Evolutionary conservation across 1,140 invertebrate species (phyloP), one percentile per base, ranked within the genome.

Genomic region (Wiebesia pumilae): DNA sequence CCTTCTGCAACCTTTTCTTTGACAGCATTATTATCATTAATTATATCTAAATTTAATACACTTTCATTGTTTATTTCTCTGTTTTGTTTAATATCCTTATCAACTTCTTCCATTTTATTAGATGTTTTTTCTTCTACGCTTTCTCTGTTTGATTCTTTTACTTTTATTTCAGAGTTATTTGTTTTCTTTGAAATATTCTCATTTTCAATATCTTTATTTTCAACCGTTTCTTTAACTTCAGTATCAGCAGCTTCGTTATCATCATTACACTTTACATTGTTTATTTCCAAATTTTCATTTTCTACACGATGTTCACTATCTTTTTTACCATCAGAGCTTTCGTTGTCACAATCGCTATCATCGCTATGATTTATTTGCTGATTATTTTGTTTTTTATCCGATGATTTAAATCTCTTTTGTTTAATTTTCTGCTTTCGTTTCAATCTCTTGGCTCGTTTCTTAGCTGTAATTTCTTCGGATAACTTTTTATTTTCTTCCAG

Each of bases 381-480:
- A 77, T 69, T 91, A 84, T 89, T 81, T 87, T 87, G 88, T 79
- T 79, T 88, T 89, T 92, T 86, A 88, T 86, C 85, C 90, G 81
- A 88, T 90, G 94, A 95, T 54, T 92, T 87, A 88, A 94, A 95
- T 92, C 96, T 95, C 90, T 94, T 95, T 87, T 94, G 88, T 91
- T 95, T 95, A 67, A 91, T 87, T 90, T 95, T 95, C 88, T 95
- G 93, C 90, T 97, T 98, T 89, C 96, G 97, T 89, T 97, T 98
- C 82, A 96, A 90, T 88, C 97, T 94, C 92, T 98, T 98, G 1
- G 96, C 96, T 89, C 97, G 94, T 93, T 97, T 98, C 88, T 98
- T 98, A 0, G 97, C 97, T 2, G 97, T 98, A 91, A 94, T 95
- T 90, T 97, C 96, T 90, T 98, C 97, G 40, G 97, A 96, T 89